phyloP scores from a whole-genome alignment of 2,797 vertebrate genomes.

The Anabas testudineus region DNA sequence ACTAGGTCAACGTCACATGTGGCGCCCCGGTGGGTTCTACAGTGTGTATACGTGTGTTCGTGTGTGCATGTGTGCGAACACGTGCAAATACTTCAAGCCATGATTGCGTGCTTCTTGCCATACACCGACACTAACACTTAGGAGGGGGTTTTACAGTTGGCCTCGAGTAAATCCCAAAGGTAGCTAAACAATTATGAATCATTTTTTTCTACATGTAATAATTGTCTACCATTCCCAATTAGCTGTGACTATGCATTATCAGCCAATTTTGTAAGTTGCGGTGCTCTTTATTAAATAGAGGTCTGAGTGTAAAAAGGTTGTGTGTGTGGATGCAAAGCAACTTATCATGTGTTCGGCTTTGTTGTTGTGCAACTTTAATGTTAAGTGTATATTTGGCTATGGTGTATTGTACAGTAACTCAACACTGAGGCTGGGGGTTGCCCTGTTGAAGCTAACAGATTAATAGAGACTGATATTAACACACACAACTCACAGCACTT shows the following conservation, averaged over 20 bases:
- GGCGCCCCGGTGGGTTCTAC: constrained; percentile 74
- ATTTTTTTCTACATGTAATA: constrained; percentile 52
- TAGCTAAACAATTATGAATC: constrained; percentile 51
- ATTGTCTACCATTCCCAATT: constrained; percentile 57
- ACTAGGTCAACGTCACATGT: constrained; percentile 85
- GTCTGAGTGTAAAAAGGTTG: constrained; percentile 17
- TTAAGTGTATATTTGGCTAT: constrained; percentile 33
- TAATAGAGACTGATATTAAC: constrained; percentile 81
- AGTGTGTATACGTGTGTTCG: constrained; percentile 46
- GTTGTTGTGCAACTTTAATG: neutral
- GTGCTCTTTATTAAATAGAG: constrained; percentile 37
- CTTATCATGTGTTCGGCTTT: constrained; percentile 4
- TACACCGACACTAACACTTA: constrained; percentile 26
- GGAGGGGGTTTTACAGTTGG: constrained; percentile 37
- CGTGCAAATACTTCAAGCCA: constrained; percentile 47
- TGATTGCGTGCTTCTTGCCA: constrained; percentile 43
- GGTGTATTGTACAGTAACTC: constrained; percentile 45
- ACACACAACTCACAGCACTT: constrained; percentile 76
- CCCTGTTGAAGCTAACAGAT: constrained; percentile 77
- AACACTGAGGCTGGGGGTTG: constrained; percentile 58
- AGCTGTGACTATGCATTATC: constrained; percentile 50
- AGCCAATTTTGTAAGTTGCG: constrained; percentile 52
- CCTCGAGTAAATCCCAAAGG: constrained; percentile 46
- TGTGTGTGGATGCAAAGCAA: constrained; percentile 19
- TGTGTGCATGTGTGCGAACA: constrained; percentile 36